Percentiles rank a stretch among this genome's conserved stretches.
Evolutionary conservation across 2,888 invertebrate species (phyloP).

Genomic region (Athalia circularis): DNA sequence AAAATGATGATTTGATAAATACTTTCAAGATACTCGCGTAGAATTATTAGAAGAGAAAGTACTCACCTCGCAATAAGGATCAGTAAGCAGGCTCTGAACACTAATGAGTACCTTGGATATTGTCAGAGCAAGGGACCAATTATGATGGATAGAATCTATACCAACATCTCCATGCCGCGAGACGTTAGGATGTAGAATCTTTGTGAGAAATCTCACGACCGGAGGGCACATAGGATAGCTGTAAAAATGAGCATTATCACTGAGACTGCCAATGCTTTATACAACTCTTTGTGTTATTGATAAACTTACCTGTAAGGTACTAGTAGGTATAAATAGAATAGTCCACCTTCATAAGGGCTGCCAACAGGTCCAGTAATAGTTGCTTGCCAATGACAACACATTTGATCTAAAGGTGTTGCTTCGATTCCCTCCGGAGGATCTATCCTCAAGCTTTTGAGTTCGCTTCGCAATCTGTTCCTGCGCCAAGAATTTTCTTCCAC

Average conservation of each 20-base stretch:
- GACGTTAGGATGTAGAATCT: slow-evolving; percentile 95
- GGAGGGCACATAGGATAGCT: slow-evolving; percentile 95
- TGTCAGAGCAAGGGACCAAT: slow-evolving; percentile 96
- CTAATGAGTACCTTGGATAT: slow-evolving; percentile 92
- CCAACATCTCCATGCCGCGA: slow-evolving; percentile 97
- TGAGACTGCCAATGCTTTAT: no score
- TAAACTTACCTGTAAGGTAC: slow-evolving; percentile 84
- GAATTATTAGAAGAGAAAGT: background rate
- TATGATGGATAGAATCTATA: slow-evolving; percentile 95
- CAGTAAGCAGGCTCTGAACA: slow-evolving; percentile 91
- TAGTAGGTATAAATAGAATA: slow-evolving; percentile 93
- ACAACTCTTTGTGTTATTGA: no score
- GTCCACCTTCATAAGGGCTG: slow-evolving; percentile 95
- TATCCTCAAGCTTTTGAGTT: slow-evolving; percentile 81
- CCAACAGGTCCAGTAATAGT: slow-evolving; percentile 93
- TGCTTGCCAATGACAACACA: slow-evolving; percentile 95
- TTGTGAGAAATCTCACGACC: slow-evolving; percentile 92
- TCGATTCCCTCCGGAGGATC: slow-evolving; percentile 92
- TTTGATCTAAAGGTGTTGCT: slow-evolving; percentile 86
- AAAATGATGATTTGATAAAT: no score
- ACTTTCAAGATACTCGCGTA: background rate
- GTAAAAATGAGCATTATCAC: slow-evolving; percentile 47
- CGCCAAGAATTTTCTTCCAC: slow-evolving; percentile 88
- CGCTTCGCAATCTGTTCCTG: slow-evolving; percentile 85
- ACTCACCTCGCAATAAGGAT: slow-evolving; percentile 89